phyloP scores from a whole-genome alignment of 2,113 vertebrate species.

The Paradisaea rubra region DNA sequence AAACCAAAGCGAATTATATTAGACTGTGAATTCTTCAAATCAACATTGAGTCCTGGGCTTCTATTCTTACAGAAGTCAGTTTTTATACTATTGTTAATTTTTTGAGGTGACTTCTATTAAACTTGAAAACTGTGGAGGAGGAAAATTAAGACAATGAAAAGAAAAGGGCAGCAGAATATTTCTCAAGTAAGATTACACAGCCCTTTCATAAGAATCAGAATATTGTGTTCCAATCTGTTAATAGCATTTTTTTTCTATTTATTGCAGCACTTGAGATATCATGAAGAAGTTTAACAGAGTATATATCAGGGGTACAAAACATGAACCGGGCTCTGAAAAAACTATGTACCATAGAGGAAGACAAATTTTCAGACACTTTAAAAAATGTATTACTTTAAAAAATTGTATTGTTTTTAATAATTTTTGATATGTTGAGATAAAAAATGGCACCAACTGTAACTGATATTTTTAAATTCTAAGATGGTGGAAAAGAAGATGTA shows the following conservation, averaged over 20 bases:
- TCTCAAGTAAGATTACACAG: neutral
- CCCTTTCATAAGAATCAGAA: neutral
- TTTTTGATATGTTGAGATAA: neutral
- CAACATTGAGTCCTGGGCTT: neutral
- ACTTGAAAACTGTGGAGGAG: neutral
- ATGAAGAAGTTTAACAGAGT: neutral
- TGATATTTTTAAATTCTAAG: neutral
- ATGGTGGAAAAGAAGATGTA: neutral
- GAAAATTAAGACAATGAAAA: neutral
- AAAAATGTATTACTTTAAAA: neutral
- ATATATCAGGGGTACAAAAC: neutral
- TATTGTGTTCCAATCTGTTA: neutral
- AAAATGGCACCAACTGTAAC: neutral
- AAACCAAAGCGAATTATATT: neutral
- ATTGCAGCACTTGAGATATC: neutral
- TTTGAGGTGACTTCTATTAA: neutral
- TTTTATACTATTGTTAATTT: neutral
- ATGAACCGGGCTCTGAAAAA: neutral
- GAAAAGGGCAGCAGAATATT: neutral
- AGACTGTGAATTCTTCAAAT: neutral
- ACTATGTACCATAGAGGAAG: neutral
- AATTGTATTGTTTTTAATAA: neutral
- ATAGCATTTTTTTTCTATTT: neutral
- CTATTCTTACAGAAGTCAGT: neutral
- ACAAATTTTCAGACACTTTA: neutral